A percentile compares a stretch with the other conserved stretches of the same genome.
These are phyloP conservation scores for Serilophus lunatus DNA, from an alignment of 2,113 vertebrate species.

Conservation along the genomic window DNA sequence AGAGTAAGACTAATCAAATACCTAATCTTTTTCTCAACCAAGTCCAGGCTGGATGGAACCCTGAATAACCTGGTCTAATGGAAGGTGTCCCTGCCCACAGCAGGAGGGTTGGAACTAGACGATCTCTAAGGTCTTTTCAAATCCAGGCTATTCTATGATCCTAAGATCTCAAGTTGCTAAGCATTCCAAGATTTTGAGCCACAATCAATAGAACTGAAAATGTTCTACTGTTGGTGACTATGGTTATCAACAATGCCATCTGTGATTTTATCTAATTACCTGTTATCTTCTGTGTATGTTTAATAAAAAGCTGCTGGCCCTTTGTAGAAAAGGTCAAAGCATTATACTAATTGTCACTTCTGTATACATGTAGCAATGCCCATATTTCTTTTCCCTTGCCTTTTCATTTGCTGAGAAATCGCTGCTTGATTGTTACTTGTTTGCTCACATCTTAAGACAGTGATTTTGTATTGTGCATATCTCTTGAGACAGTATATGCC, in stretches of 20 bases:
- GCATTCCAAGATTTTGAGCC: background rate
- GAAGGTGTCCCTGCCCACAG: background rate
- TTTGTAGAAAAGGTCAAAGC: slow-evolving; percentile 1
- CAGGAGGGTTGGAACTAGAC: accelerated
- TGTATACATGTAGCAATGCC: background rate
- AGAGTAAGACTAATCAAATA: background rate
- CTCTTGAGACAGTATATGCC: background rate
- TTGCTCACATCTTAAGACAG: background rate
- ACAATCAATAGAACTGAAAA: background rate
- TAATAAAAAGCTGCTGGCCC: background rate
- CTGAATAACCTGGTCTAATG: background rate
- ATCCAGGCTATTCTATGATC: background rate
- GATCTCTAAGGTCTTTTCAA: background rate
- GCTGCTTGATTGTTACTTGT: background rate
- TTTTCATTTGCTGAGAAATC: slow-evolving; percentile 6
- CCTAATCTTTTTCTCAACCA: background rate
- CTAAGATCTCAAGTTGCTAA: background rate
- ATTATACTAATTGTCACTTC: background rate
- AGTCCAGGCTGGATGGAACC: background rate
- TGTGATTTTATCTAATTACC: slow-evolving; percentile 26
- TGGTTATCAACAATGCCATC: background rate
- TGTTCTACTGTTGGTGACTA: background rate
- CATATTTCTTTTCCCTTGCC: background rate
- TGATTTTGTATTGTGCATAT: background rate
- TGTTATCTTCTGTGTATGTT: background rate